Percentiles rank a stretch among this genome's conserved stretches.
phyloP scores from a whole-genome alignment of 2,113 vertebrate genomes.

The Clarias magur region DNA sequence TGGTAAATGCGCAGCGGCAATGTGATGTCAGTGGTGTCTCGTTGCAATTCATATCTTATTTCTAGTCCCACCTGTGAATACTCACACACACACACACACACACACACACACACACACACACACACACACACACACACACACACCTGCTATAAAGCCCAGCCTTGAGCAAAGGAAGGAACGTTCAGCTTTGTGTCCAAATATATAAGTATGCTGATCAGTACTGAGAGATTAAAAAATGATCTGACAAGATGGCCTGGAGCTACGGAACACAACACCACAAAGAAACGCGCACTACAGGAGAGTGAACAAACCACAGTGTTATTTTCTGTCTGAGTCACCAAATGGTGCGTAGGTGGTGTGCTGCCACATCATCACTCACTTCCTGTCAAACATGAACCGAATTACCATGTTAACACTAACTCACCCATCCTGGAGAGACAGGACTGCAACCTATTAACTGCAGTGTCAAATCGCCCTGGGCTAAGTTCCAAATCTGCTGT shows the following conservation, averaged over 20 bases:
- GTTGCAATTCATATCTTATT: not conserved
- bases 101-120: not conserved
- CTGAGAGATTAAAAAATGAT: not conserved
- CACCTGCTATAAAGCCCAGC: not conserved
- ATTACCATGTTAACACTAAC: slow-evolving; percentile 13
- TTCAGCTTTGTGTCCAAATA: not conserved
- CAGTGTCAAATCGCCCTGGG: not conserved
- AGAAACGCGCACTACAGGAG: not conserved
- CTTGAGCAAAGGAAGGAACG: not conserved
- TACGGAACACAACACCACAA: not conserved
- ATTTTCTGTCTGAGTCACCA: slow-evolving; percentile 17
- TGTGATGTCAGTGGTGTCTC: not conserved
- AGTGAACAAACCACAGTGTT: slow-evolving; percentile 4
- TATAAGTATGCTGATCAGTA: not conserved
- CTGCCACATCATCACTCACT: slow-evolving; percentile 24
- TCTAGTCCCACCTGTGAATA: not conserved
- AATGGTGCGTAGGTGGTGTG: slow-evolving; percentile 6
- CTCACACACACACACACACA: not conserved
- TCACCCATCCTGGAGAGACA: slow-evolving; percentile 29
- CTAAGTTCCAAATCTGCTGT: not conserved
- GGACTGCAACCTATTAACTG: not conserved
- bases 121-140: not conserved
- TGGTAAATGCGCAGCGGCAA: not conserved
- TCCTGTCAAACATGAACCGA: slow-evolving; percentile 22
- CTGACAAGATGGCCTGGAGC: not conserved